A percentile compares a stretch with the other conserved stretches of the same genome.
These are phyloP conservation scores for Collichthys lucidus DNA, from an alignment of 2,113 vertebrate genomes.

Conservation along the genomic window DNA sequence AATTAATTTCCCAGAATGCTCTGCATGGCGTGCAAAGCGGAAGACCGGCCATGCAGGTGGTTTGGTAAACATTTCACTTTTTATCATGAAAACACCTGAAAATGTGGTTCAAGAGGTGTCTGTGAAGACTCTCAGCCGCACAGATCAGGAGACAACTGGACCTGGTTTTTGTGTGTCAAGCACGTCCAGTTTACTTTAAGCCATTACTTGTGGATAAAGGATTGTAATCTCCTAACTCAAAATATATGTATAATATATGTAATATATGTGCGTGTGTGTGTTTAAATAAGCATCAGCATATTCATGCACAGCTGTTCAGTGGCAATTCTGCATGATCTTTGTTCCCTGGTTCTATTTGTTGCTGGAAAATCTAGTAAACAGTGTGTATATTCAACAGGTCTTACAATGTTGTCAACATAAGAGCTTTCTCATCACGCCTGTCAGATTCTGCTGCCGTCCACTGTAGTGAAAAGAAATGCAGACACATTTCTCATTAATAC, in stretches of 20 bases:
- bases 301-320: slow-evolving; percentile 18
- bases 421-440: not conserved
- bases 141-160: not conserved
- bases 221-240: not conserved
- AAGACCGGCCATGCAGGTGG: slow-evolving; percentile 6
- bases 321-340: not conserved
- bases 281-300: not conserved
- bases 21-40: slow-evolving; percentile 17
- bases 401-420: not conserved
- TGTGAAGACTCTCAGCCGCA: not conserved
- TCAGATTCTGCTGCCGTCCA: not conserved
- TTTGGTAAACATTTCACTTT: slow-evolving; percentile 57
- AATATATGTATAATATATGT: too few relatives aligned
- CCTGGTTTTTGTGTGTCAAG: not conserved
- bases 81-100: slow-evolving; percentile 27
- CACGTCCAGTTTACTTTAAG: slow-evolving; percentile 2
- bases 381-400: not conserved
- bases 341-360: not conserved
- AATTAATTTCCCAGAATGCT: slow-evolving; percentile 58
- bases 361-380: slow-evolving; percentile 11
- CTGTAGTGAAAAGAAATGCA: not conserved
- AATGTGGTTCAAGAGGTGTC: slow-evolving; percentile 1
- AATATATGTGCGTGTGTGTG: too few relatives aligned
- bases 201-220: not conserved
- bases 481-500: not conserved